A percentile compares a stretch with the other conserved stretches of the same genome.
These are phyloP conservation scores for Rhombomys opimus DNA, from an alignment of 2,113 vertebrate species.

Conservation along the genomic window DNA sequence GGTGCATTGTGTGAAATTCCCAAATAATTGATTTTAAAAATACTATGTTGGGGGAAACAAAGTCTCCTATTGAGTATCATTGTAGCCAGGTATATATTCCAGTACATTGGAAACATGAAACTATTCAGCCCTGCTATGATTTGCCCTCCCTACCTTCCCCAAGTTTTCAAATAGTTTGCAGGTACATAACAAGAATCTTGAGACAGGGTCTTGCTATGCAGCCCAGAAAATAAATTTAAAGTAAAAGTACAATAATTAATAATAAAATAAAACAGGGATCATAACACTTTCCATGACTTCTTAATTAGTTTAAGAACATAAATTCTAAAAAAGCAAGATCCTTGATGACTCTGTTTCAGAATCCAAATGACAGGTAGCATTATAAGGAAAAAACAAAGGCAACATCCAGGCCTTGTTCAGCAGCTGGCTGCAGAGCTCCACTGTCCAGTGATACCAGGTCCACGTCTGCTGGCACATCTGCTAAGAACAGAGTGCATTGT, in stretches of 20 bases:
- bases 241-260: background rate
- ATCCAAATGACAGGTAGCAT: background rate
- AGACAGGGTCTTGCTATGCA: fast-evolving
- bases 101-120: background rate
- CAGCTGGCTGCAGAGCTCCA: fast-evolving
- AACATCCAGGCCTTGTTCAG: background rate
- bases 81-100: background rate
- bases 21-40: background rate
- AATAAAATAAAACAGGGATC: background rate
- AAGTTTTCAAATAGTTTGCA: background rate
- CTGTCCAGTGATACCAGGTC: fast-evolving
- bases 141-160: background rate
- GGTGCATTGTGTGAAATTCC: background rate
- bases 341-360: background rate
- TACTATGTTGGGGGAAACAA: background rate
- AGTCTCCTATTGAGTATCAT: background rate
- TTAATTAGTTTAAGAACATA: background rate
- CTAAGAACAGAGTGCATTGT: background rate
- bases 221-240: background rate
- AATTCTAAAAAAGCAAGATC: background rate
- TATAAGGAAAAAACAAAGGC: background rate
- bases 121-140: background rate
- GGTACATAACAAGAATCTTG: background rate
- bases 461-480: background rate
- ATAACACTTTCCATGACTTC: background rate